Evolutionary conservation across 1,140 invertebrate genomes (phyloP).

Genomic region (Drosophila tristis): DNA sequence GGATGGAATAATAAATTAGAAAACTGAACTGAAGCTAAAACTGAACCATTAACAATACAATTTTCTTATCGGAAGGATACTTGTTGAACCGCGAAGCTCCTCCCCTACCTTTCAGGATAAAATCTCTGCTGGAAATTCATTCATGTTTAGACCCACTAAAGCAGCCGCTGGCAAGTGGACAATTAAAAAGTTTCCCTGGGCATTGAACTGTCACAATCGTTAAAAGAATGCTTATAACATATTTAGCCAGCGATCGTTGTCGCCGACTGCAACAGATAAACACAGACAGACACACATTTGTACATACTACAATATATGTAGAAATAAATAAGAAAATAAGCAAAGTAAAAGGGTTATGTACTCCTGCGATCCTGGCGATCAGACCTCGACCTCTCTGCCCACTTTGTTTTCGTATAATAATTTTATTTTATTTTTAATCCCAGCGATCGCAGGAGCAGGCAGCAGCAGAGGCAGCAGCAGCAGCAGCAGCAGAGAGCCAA

Average conservation of each 20-base stretch:
- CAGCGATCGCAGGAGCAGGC: constrained; percentile 13
- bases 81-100: not conserved
- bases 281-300: constrained; percentile 8
- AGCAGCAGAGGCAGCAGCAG: constrained; percentile 8
- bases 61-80: constrained; percentile 1
- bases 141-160: constrained; percentile 23
- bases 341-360: not conserved
- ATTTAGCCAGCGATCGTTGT: constrained; percentile 50
- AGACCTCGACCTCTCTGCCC: constrained; percentile 12
- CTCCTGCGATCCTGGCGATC: constrained; percentile 2
- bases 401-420: constrained; percentile 70
- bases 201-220: constrained; percentile 68
- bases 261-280: constrained; percentile 7
- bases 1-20: too few species aligned
- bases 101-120: constrained; percentile 16
- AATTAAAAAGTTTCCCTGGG: constrained; percentile 43
- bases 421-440: constrained; percentile 69
- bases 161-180: constrained; percentile 8
- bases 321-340: constrained; percentile 30
- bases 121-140: constrained; percentile 27
- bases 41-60: too few species aligned
- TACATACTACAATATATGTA: constrained; percentile 1
- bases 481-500: constrained; percentile 18
- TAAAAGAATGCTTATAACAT: constrained; percentile 69
- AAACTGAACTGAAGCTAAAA: too few species aligned